A percentile compares a stretch with the other conserved stretches of the same genome.
phyloP scores from a whole-genome alignment of 2,888 invertebrate species.

The Eilema griseolum region DNA sequence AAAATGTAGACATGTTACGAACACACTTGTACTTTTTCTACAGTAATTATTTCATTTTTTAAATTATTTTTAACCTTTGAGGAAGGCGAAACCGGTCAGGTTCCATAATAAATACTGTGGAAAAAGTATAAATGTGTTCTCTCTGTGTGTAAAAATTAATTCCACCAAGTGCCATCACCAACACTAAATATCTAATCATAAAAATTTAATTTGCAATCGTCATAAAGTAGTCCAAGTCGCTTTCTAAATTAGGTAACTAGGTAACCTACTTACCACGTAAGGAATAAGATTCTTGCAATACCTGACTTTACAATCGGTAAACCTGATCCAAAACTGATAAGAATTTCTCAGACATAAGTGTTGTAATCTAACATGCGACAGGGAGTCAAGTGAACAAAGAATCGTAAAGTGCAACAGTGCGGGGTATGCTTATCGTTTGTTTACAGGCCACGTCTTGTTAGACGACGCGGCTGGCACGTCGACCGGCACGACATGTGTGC shows the following conservation, averaged over 20 bases:
- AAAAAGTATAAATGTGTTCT: too few relatives aligned
- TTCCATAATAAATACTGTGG: too few relatives aligned
- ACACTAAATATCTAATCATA: too few relatives aligned
- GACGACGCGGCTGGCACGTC: slow-evolving; percentile 64
- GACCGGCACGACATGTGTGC: slow-evolving; percentile 81
- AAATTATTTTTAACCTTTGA: too few relatives aligned
- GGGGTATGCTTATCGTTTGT: slow-evolving; percentile 70
- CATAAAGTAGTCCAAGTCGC: background rate
- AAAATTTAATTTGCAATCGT: background rate
- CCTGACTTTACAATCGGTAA: slow-evolving; percentile 45
- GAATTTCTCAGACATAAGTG: slow-evolving; percentile 62
- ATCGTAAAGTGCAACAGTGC: slow-evolving; percentile 58
- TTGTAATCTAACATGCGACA: slow-evolving; percentile 61
- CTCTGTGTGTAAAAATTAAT: too few relatives aligned
- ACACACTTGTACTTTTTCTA: too few relatives aligned
- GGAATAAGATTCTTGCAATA: slow-evolving; percentile 11
- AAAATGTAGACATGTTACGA: too few relatives aligned
- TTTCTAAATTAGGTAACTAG: background rate
- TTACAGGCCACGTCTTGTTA: slow-evolving; percentile 68
- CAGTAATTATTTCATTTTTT: too few relatives aligned
- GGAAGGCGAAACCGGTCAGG: too few relatives aligned
- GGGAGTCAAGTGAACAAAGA: slow-evolving; percentile 72
- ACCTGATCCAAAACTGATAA: slow-evolving; percentile 64
- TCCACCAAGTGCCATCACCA: too few relatives aligned
- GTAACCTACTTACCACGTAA: background rate